These are phyloP conservation scores for Fragum sueziense DNA, from an alignment of 2,888 invertebrate species.

Conservation along the genomic window DNA sequence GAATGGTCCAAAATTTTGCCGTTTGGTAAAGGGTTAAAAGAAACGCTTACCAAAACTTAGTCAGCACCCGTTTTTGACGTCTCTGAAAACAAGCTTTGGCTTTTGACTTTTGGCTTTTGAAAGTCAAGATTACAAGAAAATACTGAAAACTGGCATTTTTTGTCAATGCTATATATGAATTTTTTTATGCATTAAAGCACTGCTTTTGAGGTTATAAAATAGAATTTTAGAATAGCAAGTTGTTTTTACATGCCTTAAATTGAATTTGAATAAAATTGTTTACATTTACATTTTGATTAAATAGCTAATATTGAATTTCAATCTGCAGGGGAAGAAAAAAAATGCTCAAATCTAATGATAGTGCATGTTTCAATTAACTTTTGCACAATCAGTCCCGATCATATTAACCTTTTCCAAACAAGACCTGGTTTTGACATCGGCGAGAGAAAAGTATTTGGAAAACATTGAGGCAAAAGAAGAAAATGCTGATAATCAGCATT, in stretches of 20 bases:
- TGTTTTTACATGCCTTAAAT: neutral
- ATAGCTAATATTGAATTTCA: slow-evolving; percentile 11
- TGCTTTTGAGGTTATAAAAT: neutral
- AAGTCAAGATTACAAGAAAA: neutral
- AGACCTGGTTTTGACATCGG: no score
- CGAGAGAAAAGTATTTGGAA: no score
- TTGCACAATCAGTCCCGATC: neutral
- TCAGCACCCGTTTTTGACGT: neutral
- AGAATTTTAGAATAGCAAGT: neutral
- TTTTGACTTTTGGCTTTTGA: neutral
- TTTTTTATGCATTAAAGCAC: no score
- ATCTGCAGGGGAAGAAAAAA: neutral
- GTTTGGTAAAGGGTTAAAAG: neutral
- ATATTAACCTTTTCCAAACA: no score
- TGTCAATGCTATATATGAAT: neutral
- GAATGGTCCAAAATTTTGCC: neutral
- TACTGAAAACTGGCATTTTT: neutral
- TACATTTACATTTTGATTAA: slow-evolving; percentile 15
- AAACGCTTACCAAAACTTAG: neutral
- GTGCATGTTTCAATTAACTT: slow-evolving; percentile 12
- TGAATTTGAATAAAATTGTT: neutral
- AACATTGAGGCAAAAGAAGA: no score
- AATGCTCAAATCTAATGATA: neutral
- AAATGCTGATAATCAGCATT: no score
- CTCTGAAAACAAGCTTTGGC: neutral